Evolutionary conservation across 2,113 vertebrate genomes (phyloP), one percentile per base, ranked within the genome.

Genomic region (Cavia aperea): DNA sequence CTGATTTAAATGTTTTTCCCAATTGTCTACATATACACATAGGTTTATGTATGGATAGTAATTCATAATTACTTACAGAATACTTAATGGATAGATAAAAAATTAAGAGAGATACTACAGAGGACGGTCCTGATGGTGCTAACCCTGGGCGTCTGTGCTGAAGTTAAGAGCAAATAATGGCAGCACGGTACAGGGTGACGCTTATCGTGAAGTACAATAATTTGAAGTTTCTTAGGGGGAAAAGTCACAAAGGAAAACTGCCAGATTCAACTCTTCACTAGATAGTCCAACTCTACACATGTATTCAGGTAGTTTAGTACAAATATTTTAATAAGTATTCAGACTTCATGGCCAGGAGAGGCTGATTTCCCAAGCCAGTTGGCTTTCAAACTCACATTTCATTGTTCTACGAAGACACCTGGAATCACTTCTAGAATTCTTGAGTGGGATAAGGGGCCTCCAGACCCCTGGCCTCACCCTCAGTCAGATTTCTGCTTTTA

Each of bases 101-200:
- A 77, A 89, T 51, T 77, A 81, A 81, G 66, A 83, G 46, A 93
- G 43, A 68, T 26, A 26, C 3, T 83, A 49, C 73, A 73, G 13
- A 90, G 23, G 33, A 31, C 36, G 36, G 51, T 29, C 70, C 0
- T 15, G 15, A 89, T 49, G 15, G 6, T 84, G 43, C 51, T 60
- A 92, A 70, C n/a, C 11, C 63, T 87, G 58, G 21, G 49, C 49
- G 21, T 73, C 87, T 90, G 54, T 68, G 36, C 36, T 79, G 43
- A 90, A 73, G 31, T 33, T 77, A 60, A 94, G 62, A 91, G 79
- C 23, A 85, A 88, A 87, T 63, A 78, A 49, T 84, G 65, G 65
- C 16, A 54, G n/a, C 11, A 54, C 10, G 39, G 29, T 16, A 43
- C 12, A 26, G 75, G 36, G 29, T 39, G 36, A 77, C 56, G 39